Evolutionary conservation across 2,888 invertebrate genomes (phyloP).

Genomic region (Platycnemis pennipes): DNA sequence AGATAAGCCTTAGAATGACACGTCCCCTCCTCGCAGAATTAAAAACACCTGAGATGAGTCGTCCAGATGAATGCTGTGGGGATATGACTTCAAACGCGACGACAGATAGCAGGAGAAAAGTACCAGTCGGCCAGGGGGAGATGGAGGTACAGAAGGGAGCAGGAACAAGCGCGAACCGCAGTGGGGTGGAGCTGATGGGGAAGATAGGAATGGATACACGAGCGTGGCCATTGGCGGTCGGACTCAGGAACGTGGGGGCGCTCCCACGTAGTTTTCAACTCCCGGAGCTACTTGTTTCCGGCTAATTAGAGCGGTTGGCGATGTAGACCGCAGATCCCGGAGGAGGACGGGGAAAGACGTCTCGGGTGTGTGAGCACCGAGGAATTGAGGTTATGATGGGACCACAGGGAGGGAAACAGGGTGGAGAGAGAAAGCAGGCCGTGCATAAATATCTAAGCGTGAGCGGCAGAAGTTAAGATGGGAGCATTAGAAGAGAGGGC

Average conservation of each 20-base stretch:
- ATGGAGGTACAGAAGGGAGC: neutral
- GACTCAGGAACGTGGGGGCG: neutral
- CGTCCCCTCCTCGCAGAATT: neutral
- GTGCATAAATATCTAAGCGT: too few relatives aligned
- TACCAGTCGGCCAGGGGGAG: too few relatives aligned
- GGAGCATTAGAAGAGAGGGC: too few relatives aligned
- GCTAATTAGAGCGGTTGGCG: slow-evolving; percentile 10
- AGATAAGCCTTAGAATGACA: neutral
- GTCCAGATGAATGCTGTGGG: neutral
- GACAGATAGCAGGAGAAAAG: neutral
- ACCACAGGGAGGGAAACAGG: neutral
- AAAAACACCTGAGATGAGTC: neutral
- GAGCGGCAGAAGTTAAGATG: too few relatives aligned
- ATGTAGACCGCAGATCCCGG: neutral
- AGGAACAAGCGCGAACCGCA: neutral
- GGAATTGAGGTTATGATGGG: neutral
- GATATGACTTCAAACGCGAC: neutral
- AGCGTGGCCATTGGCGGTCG: neutral
- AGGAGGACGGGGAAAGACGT: neutral
- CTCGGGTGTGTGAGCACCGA: neutral
- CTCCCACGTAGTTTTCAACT: neutral
- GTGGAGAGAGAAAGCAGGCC: too few relatives aligned
- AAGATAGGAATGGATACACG: neutral
- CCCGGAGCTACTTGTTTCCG: neutral
- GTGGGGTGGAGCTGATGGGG: neutral